Conservation (phyloP, 2,888 invertebrate genomes). For the Linnaemya tessellans region DNA sequence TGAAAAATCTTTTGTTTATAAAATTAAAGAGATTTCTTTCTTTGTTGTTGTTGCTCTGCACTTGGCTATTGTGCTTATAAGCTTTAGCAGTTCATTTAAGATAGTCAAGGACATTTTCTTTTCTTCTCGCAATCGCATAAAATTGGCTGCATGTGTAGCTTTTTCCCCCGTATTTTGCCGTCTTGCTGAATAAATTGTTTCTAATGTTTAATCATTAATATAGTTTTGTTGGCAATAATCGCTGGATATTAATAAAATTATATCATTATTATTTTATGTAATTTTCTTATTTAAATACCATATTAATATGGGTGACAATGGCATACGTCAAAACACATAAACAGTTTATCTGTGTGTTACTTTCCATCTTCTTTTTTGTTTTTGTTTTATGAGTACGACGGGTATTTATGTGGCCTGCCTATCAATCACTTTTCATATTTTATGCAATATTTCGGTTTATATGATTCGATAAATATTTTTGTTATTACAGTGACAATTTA, state of each 20-base stretch:
- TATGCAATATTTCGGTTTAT: slow-evolving; percentile 36
- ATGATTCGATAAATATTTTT: slow-evolving; percentile 1
- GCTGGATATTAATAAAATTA: slow-evolving; percentile 58
- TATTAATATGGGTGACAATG: background rate
- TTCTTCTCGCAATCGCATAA: background rate
- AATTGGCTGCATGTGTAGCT: background rate
- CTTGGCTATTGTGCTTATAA: slow-evolving; percentile 13
- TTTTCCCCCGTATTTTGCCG: slow-evolving; percentile 2
- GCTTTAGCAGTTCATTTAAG: background rate
- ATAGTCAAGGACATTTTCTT: slow-evolving; percentile 31
- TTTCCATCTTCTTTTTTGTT: too few species aligned
- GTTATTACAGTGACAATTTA: slow-evolving; percentile 35
- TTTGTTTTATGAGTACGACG: too few species aligned
- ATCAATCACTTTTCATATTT: slow-evolving; percentile 40
- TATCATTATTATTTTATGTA: slow-evolving; percentile 11
- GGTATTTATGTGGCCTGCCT: background rate
- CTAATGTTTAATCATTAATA: slow-evolving; percentile 67
- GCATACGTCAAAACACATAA: background rate
- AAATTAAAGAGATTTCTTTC: slow-evolving; percentile 8
- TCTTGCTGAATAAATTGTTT: slow-evolving; percentile 18
- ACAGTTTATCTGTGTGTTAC: background rate
- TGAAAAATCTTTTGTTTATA: slow-evolving; percentile 16
- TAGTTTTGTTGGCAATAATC: slow-evolving; percentile 52
- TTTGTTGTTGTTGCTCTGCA: background rate
- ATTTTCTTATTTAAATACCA: slow-evolving; percentile 17